Conservation (phyloP, 2,797 vertebrate species). For the Ctenopoma multispine region DNA sequence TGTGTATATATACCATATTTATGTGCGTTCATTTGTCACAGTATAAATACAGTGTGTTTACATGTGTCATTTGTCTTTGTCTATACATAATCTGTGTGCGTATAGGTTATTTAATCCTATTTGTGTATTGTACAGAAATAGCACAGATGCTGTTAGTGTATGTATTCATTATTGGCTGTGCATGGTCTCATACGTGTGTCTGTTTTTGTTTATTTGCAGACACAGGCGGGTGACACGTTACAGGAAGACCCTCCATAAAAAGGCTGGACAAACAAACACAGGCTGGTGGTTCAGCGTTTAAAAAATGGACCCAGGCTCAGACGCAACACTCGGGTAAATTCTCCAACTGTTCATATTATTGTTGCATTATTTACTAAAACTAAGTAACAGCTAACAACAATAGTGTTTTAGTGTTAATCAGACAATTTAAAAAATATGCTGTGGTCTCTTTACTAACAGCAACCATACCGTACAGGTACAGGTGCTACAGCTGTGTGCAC, state of each 20-base stretch:
- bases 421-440: background rate
- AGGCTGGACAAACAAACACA: background rate
- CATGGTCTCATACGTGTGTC: background rate
- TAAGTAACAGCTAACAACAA: background rate
- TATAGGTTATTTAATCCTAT: too few species aligned
- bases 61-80: background rate
- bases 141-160: background rate
- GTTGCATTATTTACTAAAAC: background rate
- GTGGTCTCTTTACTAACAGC: background rate
- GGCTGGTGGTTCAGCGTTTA: background rate
- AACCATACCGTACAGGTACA: background rate
- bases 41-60: background rate
- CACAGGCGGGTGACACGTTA: background rate
- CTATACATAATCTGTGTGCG: background rate
- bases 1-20: background rate
- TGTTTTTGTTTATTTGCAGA: background rate
- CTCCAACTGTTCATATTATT: background rate
- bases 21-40: background rate
- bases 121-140: too few species aligned
- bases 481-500: background rate
- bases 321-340: background rate
- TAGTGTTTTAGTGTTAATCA: too few species aligned
- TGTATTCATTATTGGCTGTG: slow-evolving; percentile 1
- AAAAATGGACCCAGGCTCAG: background rate
- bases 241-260: background rate